phyloP scores from a whole-genome alignment of 2,113 vertebrate species.

The Deroptyus accipitrinus region DNA sequence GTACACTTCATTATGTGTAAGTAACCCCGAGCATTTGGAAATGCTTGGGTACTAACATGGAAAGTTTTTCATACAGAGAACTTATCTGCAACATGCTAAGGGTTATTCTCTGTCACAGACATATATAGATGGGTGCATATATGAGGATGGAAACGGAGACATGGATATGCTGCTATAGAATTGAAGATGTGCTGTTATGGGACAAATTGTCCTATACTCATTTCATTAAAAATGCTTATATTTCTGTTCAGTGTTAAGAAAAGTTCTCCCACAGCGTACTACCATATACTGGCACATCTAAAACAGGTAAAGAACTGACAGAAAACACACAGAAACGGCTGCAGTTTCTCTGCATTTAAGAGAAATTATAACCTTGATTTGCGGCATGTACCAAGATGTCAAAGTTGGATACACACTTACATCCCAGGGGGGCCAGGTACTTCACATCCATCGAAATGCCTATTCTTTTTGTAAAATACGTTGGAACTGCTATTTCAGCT shows the following conservation, averaged over 20 bases:
- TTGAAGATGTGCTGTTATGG: background rate
- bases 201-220: background rate
- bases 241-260: background rate
- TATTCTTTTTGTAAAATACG: background rate
- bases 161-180: background rate
- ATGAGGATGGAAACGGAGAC: background rate
- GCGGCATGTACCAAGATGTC: background rate
- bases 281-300: background rate
- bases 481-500: background rate
- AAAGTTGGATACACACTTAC: background rate
- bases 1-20: background rate
- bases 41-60: background rate
- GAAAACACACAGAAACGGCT: background rate
- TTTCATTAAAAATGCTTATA: background rate
- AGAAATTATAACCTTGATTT: background rate
- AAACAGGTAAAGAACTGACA: background rate
- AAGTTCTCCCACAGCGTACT: background rate
- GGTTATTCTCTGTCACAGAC: background rate
- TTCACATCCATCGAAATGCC: background rate
- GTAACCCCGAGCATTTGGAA: background rate
- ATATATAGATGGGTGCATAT: background rate
- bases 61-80: background rate
- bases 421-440: background rate
- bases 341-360: background rate
- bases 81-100: background rate